Evolutionary conservation across 2,888 invertebrate species (phyloP).

Genomic region (Helleia helle): DNA sequence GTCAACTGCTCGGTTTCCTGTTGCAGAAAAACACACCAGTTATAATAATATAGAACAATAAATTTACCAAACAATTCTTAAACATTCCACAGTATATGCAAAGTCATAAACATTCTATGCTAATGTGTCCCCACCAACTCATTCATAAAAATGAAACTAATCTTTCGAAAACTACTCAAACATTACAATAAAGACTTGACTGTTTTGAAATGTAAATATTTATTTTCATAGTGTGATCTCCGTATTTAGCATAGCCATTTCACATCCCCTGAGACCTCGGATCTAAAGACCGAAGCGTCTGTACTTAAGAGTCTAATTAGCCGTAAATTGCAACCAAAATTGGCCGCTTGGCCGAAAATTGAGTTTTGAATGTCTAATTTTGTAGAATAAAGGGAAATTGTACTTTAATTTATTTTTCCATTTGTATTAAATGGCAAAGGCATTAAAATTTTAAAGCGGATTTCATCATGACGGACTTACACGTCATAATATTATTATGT

Average conservation of each 20-base stretch:
- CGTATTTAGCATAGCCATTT: slow-evolving; percentile 6
- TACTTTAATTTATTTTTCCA: slow-evolving; percentile 37
- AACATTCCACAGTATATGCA: too few relatives aligned
- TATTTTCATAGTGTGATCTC: neutral
- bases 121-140: too few relatives aligned
- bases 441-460: slow-evolving; percentile 3
- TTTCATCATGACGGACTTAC: too few relatives aligned
- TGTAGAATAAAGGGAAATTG: slow-evolving; percentile 52
- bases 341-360: slow-evolving; percentile 57
- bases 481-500: too few relatives aligned
- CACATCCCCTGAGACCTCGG: slow-evolving; percentile 7
- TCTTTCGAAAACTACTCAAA: too few relatives aligned
- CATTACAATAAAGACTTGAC: neutral
- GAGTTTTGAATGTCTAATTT: slow-evolving; percentile 64
- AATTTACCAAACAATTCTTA: too few relatives aligned
- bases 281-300: slow-evolving; percentile 29
- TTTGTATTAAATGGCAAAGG: neutral
- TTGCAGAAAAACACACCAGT: too few relatives aligned
- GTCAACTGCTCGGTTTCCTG: too few relatives aligned
- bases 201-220: neutral
- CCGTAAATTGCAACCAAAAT: slow-evolving; percentile 64
- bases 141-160: too few relatives aligned
- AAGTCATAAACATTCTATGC: too few relatives aligned
- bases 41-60: too few relatives aligned
- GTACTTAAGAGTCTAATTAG: slow-evolving; percentile 65